Conservation (phyloP, 2,797 vertebrate genomes). For the Chloroceryle amazona region DNA sequence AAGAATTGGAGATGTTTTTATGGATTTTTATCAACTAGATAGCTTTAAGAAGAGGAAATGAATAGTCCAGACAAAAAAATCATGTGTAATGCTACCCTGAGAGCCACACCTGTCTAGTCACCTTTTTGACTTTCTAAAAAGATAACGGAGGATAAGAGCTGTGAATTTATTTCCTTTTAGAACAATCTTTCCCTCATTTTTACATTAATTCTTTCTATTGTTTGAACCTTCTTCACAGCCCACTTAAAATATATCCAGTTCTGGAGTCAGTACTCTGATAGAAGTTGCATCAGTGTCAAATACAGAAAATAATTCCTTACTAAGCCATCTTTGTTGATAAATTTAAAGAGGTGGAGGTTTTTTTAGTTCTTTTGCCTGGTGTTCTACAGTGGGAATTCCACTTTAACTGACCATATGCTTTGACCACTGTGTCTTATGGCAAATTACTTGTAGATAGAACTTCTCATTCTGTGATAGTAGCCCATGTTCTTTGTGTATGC, state of each 20-base stretch:
- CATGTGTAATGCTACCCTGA: accelerated
- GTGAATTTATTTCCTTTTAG: neutral
- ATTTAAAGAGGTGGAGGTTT: neutral
- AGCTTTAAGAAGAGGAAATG: neutral
- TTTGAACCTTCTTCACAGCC: neutral
- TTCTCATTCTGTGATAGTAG: neutral
- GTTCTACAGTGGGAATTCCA: neutral
- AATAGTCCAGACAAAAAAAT: neutral
- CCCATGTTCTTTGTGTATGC: neutral
- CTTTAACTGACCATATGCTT: neutral
- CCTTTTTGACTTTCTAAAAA: neutral
- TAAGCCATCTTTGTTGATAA: neutral
- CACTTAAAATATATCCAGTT: neutral
- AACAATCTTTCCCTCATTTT: accelerated
- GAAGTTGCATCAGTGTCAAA: neutral
- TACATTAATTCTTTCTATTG: neutral
- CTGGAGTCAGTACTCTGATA: neutral
- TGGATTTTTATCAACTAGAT: neutral
- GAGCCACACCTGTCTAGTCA: neutral
- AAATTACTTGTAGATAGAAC: neutral
- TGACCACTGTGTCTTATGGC: neutral
- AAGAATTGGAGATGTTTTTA: neutral
- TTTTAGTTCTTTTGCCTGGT: neutral
- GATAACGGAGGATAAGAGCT: neutral
- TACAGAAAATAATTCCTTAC: neutral